These are phyloP conservation scores for Trachelus stipa DNA, from an alignment of 2,888 invertebrate genomes.

Conservation along the genomic window DNA sequence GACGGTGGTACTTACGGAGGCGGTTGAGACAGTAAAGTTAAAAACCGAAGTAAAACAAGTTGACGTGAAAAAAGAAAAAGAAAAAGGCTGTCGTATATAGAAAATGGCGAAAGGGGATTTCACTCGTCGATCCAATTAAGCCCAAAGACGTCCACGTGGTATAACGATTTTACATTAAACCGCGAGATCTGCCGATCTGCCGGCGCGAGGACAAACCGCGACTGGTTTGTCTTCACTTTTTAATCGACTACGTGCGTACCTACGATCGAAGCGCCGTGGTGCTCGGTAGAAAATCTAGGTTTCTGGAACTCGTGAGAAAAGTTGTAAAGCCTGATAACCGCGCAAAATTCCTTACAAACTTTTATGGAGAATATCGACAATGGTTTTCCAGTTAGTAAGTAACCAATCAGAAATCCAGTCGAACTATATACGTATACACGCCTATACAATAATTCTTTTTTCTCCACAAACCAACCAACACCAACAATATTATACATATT, in stretches of 20 bases:
- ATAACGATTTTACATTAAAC: neutral
- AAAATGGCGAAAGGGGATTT: neutral
- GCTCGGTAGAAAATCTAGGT: slow-evolving; percentile 47
- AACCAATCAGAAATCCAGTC: neutral
- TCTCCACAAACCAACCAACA: neutral
- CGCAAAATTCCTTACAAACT: neutral
- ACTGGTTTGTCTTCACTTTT: slow-evolving; percentile 52
- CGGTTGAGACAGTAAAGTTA: neutral
- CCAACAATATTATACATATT: too few relatives aligned
- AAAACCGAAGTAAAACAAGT: neutral
- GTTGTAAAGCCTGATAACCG: neutral
- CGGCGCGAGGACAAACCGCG: slow-evolving; percentile 3
- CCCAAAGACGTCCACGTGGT: neutral
- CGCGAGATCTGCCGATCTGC: neutral
- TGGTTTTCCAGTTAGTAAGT: neutral
- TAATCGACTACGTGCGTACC: slow-evolving; percentile 30
- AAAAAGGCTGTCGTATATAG: neutral
- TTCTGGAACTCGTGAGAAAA: slow-evolving; percentile 39
- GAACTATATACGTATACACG: neutral
- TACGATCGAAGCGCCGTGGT: slow-evolving; percentile 17
- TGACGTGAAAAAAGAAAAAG: neutral
- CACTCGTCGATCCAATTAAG: neutral
- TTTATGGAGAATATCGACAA: neutral
- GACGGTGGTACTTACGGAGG: neutral
- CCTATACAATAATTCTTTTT: neutral